Evolutionary conservation across 2,797 vertebrate species (phyloP), one percentile per base, ranked within the genome.

Genomic region (Cirrhinus mrigala): DNA sequence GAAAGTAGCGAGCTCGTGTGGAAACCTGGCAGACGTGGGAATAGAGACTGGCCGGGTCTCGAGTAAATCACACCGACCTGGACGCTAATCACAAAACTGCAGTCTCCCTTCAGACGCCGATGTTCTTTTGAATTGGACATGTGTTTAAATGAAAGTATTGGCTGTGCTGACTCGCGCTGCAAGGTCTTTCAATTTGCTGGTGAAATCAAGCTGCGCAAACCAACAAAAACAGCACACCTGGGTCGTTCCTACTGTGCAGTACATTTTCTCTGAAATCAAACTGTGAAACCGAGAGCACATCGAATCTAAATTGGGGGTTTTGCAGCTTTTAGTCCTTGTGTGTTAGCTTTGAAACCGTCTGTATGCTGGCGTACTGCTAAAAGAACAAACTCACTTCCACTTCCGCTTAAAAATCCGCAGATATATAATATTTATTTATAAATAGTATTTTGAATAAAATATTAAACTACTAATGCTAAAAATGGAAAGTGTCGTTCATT

Each of bases 41-140:
- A 81, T 88, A 16, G 83, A 44, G 82, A 82, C 86, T 84, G 85
- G 56, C 80, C 83, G 44, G 81, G 74, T 82, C 79, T 40, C 70
- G 81, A 58, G 75, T 91, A 88, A 92, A 92, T 91, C 82, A 78
- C 85, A 89, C 75, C 71, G 70, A 91, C 84, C 85, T 73, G 46
- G 79, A 85, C 83, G 27, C 60, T 58, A 75, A 88, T 88, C 6
- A 58, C 46, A 62, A 52, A 84, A 68, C 66, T 66, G 73, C 81
- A 90, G 82, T 82, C 82, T 58, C 80, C 44, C 52, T 37, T 77
- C 37, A 86, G n/a, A 79, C 81, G 44, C 68, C 81, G 1, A 86
- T 90, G 77, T 52, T 3, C 52, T 68, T 91, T 82, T 86, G 58
- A 85, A 56, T 85, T 56, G 14, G 12, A 86, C 37, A 48, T 22